Base-by-base conservation (phyloP, 1,140 invertebrate genomes). In the Mamestra configurata region DNA sequence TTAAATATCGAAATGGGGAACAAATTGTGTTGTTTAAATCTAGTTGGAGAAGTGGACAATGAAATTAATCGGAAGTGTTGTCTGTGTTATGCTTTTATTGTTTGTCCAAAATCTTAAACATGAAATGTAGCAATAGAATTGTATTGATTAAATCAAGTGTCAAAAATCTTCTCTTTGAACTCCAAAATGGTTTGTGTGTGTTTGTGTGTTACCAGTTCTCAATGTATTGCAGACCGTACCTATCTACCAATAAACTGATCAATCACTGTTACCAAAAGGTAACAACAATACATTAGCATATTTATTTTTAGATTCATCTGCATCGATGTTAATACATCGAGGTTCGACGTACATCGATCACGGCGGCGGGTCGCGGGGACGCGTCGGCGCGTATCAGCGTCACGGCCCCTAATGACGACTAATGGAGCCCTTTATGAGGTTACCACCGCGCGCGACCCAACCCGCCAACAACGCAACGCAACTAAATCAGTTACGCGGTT, bases 321-420 rank as follows among this genome's bases (percentile, higher is more conserved):
- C 37, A 37, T 35, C 4, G 20, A 49, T 49, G 64, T 49, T 61
- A 35, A 37, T n/a, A 61, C 27, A 35, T 61, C 31, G 27, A 22
- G 15, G 20, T 24, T 70, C 40, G 71, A 31, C 55, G 55, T 46
- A 76, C 73, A 76, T 76, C 73, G 73, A 76, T 76, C 73, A 76
- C 35, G 8, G 31, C 5, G n/a, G 55, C 22, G 53, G 72, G 53
- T 75, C 53, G 53, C 55, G 18, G 24, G 59, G 24, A 31, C 35
- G 81, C 79, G 82, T 83, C 51, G 57, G 71, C 22, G 24, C 55
- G 35, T 43, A 61, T 76, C 79, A 75, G 80, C 82, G 76, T 72
- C 87, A 61, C 87, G 88, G 91, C 87, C 84, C 85, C 82, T 93
- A 94, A 94, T 94, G 90, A 93, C 90, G 90, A 94, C 88, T 92